Evolutionary conservation across 1,140 invertebrate genomes (phyloP).

Genomic region (Cephus cinctus): DNA sequence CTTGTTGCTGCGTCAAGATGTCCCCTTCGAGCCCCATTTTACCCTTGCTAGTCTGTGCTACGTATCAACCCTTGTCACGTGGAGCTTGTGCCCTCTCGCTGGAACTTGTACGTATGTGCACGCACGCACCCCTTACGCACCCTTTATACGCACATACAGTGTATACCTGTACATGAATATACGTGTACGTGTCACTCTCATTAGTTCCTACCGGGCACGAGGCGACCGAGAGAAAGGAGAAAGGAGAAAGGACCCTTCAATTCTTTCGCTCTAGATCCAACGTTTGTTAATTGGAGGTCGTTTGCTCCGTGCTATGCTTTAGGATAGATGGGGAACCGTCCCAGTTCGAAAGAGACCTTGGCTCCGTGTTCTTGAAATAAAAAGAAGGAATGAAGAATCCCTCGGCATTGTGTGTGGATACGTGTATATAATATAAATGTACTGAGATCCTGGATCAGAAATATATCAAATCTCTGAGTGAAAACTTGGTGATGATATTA

Average conservation of each 20-base stretch:
- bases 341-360: too few relatives aligned
- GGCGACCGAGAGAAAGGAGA: conserved; percentile 15
- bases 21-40: conserved; percentile 9
- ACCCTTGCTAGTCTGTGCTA: not conserved
- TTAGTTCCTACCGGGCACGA: conserved; percentile 22
- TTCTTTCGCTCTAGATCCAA: conserved; percentile 48
- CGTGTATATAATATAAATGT: too few relatives aligned
- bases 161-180: not conserved
- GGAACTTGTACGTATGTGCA: conserved; percentile 17
- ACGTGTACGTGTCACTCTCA: conserved; percentile 19
- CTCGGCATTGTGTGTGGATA: too few relatives aligned
- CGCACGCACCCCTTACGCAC: conserved; percentile 7
- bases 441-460: too few relatives aligned
- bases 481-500: too few relatives aligned
- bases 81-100: not conserved
- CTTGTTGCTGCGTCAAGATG: conserved; percentile 14
- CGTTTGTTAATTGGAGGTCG: conserved; percentile 51
- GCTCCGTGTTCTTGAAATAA: too few relatives aligned
- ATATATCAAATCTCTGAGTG: too few relatives aligned
- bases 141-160: conserved; percentile 1
- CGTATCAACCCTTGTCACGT: conserved; percentile 13
- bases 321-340: too few relatives aligned
- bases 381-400: too few relatives aligned
- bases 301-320: conserved; percentile 13
- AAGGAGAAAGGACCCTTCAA: conserved; percentile 40